phyloP scores from a whole-genome alignment of 2,113 vertebrate genomes.

The Alexandromys fortis region DNA sequence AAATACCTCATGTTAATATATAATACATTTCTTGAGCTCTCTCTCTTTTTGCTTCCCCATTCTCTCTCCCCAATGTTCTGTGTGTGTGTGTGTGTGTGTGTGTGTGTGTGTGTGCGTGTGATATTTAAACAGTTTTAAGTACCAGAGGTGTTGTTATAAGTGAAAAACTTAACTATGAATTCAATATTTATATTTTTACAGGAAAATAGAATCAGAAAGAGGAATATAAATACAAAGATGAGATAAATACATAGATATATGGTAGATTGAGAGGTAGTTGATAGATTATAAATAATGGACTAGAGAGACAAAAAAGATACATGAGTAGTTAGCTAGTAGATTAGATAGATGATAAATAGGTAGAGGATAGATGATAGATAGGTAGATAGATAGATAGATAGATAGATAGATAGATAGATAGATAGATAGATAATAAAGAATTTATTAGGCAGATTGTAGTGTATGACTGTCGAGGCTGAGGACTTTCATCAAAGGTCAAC shows the following conservation, averaged over 20 bases:
- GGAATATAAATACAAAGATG: no score
- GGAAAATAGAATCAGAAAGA: neutral
- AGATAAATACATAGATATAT: neutral
- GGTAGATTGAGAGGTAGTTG: neutral
- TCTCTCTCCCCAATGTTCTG: neutral
- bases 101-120: neutral
- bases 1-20: neutral
- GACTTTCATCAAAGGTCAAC: neutral
- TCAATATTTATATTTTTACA: neutral
- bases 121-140: neutral
- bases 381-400: neutral
- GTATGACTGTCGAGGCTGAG: neutral
- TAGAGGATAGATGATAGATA: neutral
- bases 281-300: neutral
- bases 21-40: neutral
- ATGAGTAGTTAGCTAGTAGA: neutral
- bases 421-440: neutral
- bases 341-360: neutral
- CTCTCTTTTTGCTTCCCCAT: neutral
- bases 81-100: neutral
- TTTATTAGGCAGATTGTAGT: neutral
- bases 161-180: neutral
- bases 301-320: neutral
- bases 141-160: neutral
- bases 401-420: neutral